phyloP scores from a whole-genome alignment of 2,113 vertebrate species.

The Scolopax mira region DNA sequence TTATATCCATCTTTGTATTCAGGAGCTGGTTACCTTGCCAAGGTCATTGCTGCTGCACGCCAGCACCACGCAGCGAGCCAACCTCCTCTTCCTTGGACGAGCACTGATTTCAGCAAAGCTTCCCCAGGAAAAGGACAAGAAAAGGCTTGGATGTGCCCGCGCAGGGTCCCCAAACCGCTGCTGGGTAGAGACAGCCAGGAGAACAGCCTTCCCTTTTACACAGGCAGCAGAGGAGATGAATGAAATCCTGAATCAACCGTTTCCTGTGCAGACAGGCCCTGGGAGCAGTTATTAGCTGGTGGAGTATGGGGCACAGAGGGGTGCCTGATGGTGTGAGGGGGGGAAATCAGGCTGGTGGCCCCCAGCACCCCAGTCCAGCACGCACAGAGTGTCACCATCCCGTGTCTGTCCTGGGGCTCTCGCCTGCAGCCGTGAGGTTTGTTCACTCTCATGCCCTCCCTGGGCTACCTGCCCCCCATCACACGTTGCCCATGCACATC shows the following conservation, averaged over 20 bases:
- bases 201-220: not conserved
- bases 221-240: not conserved
- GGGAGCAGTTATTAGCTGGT: not conserved
- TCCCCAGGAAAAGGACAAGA: not conserved
- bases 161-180: not conserved
- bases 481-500: not conserved
- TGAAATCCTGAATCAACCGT: not conserved
- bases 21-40: slow-evolving; percentile 21
- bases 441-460: accelerated
- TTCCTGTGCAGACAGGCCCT: not conserved
- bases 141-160: not conserved
- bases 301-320: not conserved
- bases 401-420: not conserved
- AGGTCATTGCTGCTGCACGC: slow-evolving; percentile 42
- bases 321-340: not conserved
- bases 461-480: not conserved
- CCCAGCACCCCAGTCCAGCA: not conserved
- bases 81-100: not conserved
- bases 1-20: slow-evolving; percentile 36
- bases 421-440: not conserved
- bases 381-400: accelerated
- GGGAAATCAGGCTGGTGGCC: no score
- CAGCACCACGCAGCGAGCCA: not conserved
- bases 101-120: not conserved
- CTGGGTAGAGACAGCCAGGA: not conserved